phyloP scores from a whole-genome alignment of 2,888 invertebrate genomes.

The Choreutis nemorana region DNA sequence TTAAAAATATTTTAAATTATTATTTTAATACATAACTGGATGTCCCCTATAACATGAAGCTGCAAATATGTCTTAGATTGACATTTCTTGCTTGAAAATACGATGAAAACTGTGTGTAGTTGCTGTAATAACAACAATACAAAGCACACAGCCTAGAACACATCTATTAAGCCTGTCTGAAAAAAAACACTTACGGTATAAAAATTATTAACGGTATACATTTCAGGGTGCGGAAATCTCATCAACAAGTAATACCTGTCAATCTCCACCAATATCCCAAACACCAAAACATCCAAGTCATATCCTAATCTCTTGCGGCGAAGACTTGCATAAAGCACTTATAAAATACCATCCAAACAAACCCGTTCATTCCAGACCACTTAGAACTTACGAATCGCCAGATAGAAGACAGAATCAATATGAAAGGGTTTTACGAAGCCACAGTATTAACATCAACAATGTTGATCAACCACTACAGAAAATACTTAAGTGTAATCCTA shows the following conservation, averaged over 20 bases:
- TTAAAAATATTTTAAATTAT: no score
- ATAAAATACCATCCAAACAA: constrained; percentile 14
- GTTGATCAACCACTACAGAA: constrained; percentile 14
- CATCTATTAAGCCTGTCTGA: no score
- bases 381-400: constrained; percentile 5
- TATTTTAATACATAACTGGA: no score
- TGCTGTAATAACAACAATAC: no score
- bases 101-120: no score
- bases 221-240: constrained; percentile 29
- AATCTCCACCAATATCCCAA: constrained; percentile 27
- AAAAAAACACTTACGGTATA: no score
- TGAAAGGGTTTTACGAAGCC: constrained; percentile 37
- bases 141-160: no score
- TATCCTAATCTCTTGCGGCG: constrained; percentile 16
- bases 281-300: constrained; percentile 25
- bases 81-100: no score
- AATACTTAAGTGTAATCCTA: no score
- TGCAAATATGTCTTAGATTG: no score
- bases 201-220: background rate
- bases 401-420: constrained; percentile 13
- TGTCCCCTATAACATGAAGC: no score
- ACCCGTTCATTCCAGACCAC: constrained; percentile 3
- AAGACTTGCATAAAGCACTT: constrained; percentile 14
- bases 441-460: constrained; percentile 16
- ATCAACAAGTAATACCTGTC: constrained; percentile 20